Evolutionary conservation across 2,113 vertebrate genomes (phyloP).

Genomic region (Apteryx mantelli): DNA sequence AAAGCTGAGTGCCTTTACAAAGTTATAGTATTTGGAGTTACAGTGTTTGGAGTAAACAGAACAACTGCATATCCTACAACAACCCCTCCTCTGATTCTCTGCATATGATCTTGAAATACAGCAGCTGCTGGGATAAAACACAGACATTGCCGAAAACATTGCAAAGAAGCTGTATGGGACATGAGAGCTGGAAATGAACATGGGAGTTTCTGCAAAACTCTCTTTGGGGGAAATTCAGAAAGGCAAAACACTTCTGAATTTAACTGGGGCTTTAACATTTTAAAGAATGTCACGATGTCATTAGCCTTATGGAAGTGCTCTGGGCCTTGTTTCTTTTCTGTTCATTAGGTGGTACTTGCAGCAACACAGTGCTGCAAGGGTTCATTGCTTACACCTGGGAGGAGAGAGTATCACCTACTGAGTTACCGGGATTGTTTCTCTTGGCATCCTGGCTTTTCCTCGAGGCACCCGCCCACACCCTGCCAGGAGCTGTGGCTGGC

Average conservation of each 20-base stretch:
- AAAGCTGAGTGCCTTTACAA: neutral
- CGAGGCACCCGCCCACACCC: neutral
- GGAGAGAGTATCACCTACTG: neutral
- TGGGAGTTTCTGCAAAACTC: neutral
- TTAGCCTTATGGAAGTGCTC: neutral
- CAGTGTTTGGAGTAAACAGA: neutral
- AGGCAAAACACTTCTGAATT: neutral
- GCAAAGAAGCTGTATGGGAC: neutral
- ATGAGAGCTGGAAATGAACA: neutral
- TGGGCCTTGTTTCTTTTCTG: neutral
- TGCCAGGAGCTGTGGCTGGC: neutral
- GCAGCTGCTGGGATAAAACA: neutral
- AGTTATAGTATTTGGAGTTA: neutral
- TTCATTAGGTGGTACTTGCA: neutral
- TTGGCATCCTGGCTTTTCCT: neutral
- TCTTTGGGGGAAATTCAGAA: neutral
- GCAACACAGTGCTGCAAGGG: rapidly evolving
- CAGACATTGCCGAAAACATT: neutral
- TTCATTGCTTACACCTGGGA: neutral
- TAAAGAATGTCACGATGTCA: neutral
- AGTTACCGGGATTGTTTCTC: neutral
- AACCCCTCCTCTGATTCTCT: neutral
- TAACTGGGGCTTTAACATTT: neutral
- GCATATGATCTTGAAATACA: neutral
- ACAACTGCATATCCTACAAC: neutral